Evolutionary conservation across 2,797 vertebrate species (phyloP), one percentile per base, ranked within the genome.

Genomic region (Morelia viridis): DNA sequence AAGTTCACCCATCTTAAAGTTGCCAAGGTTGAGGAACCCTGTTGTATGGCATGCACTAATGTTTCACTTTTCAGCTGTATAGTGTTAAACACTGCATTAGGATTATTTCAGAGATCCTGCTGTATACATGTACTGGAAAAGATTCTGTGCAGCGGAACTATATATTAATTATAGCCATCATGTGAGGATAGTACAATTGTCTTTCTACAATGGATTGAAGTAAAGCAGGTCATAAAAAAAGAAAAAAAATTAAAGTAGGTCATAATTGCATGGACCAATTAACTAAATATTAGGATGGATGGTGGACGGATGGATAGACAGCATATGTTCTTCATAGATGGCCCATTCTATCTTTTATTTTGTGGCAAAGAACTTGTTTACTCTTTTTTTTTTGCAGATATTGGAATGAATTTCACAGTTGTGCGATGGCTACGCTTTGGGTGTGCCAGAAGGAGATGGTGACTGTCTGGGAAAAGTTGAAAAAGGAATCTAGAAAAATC

Each of bases 401-500:
- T 92, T 98, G 98, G 98, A 98, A 98, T 94, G 97, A 97, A 22
- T 98, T 98, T 95, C 98, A 98, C 87, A 95, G 94, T 0, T 98
- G 98, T 92, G 97, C 97, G 91, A 97, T 97, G 94, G 94, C 94
- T 0, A 97, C 91, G 0, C 96, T 98, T 94, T 97, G 97, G 92
- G 96, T 97, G 93, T 98, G 98, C 96, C 96, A 97, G 95, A 95
- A 97, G 92, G 98, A 98, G 95, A 98, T 98, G 89, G 97, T 96
- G 28, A 97, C 97, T 3, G 89, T 97, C 96, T 98, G 98, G 97
- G 98, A 98, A 96, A 97, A 94, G 76, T 96, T 98, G 95, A 97
- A 97, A 95, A 97, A 96, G 90, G 97, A 98, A 95, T 98, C 97
- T 93, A 96, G 24, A 94, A 98, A 98, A 97, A 97, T 97, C 91